Evolutionary conservation across 2,113 vertebrate species (phyloP).

Genomic region (Cryptotis parvus): DNA sequence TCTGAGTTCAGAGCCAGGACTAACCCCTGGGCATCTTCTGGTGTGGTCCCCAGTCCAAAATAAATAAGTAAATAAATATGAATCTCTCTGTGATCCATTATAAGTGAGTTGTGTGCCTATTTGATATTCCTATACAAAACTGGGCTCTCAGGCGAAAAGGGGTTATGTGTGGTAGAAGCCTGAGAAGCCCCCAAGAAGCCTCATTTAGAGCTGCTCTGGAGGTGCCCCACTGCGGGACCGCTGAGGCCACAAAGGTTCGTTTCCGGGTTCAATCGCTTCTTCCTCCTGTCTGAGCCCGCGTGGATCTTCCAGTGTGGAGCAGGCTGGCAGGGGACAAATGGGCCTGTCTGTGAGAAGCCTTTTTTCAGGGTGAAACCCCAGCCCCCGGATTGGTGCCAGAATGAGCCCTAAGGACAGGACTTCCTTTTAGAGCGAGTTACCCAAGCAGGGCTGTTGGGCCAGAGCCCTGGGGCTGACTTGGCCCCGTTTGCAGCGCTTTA

Average conservation of each 20-base stretch:
- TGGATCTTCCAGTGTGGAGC: neutral
- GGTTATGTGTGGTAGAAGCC: too few relatives aligned
- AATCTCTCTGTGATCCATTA: too few relatives aligned
- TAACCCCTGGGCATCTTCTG: too few relatives aligned
- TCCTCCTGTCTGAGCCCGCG: neutral
- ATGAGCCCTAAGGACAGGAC: neutral
- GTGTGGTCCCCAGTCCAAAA: too few relatives aligned
- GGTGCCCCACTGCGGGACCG: too few relatives aligned
- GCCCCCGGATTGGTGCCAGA: neutral
- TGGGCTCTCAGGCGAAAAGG: too few relatives aligned
- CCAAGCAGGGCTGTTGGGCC: neutral
- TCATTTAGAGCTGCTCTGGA: too few relatives aligned
- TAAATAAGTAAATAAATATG: too few relatives aligned
- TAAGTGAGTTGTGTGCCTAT: too few relatives aligned
- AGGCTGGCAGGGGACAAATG: neutral
- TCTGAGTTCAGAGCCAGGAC: too few relatives aligned
- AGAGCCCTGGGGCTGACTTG: neutral
- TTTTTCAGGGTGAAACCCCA: neutral
- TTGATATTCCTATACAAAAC: too few relatives aligned
- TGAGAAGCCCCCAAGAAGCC: too few relatives aligned
- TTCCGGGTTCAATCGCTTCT: neutral
- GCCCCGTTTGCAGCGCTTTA: neutral
- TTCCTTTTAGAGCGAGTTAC: conserved; percentile 4
- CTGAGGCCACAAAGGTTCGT: neutral
- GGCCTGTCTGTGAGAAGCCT: neutral